Base-by-base conservation (phyloP, 2,888 invertebrate genomes). In the Monopis laevigella region DNA sequence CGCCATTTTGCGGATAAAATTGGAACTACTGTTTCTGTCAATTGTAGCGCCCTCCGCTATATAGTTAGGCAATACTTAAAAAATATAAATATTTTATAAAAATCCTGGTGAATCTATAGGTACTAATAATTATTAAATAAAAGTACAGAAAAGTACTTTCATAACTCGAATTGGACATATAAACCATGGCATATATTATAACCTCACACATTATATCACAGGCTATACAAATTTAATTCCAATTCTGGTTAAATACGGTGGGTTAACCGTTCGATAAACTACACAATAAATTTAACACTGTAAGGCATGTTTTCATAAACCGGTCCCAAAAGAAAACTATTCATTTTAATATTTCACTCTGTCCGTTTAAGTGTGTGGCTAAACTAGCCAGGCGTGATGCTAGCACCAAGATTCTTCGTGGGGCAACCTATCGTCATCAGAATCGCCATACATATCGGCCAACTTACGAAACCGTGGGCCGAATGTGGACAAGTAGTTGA, bases 401-500 rank as follows among this genome's bases (percentile, higher is more conserved):
- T 82, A 90, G 86, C 93, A 92, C 93, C 93, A 93, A 47, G 91
- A 88, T 59, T 90, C 93, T 64, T 90, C 90, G 53, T 87, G 88
- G 41, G 88, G 89, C 45, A 88, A 88, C 55, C 89, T 86, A 45
- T 89, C 89, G 52, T 93, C 92, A 53, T 93, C 93, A 46, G 92
- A 90, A 60, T 93, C 93, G n/a, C 94, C 94, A 59, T 95, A 95
- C 93, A 95, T 94, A 58, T 95, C 94, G 38, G 95, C 95, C 51
- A 95, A 74, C 58, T 95, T 95, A 53, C 93, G 88, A 86, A 97
- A 97, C 48, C 96, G 86, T n/a, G 96, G 96, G 36, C 97, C 97
- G 73, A 96, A 97, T 64, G 92, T 93, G 32, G 94, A 93, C 54
- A 97, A 80, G 64, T 96, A 95, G 74, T 96, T 96, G 80, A 96